These are phyloP conservation scores for Hoplodrina blanda DNA, from an alignment of 2,888 invertebrate species.

Conservation along the genomic window DNA sequence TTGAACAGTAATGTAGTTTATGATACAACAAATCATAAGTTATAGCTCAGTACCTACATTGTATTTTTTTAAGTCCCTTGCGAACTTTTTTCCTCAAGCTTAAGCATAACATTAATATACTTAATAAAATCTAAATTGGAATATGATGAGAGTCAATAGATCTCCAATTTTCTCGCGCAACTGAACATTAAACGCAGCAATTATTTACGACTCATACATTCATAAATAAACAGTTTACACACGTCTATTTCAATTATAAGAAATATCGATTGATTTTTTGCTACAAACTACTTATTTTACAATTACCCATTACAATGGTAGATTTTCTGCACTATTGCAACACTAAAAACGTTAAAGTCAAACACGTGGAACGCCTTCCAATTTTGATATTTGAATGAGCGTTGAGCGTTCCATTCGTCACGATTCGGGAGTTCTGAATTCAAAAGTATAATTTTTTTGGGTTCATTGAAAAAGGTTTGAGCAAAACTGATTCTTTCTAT, in stretches of 20 bases:
- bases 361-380: conserved; percentile 85
- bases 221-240: conserved; percentile 73
- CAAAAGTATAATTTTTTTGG: conserved; percentile 71
- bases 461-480: conserved; percentile 47
- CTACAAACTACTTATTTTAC: conserved; percentile 78
- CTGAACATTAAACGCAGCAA: conserved; percentile 66
- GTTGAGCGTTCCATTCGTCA: conserved; percentile 78
- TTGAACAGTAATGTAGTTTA: too few species aligned
- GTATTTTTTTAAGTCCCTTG: neutral
- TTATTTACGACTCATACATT: conserved; percentile 80
- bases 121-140: conserved; percentile 50
- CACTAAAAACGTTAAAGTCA: conserved; percentile 79
- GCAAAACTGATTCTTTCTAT: conserved; percentile 46
- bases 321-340: conserved; percentile 85
- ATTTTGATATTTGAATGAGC: conserved; percentile 79
- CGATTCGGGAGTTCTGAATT: conserved; percentile 79
- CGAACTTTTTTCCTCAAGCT: conserved; percentile 16
- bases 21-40: neutral
- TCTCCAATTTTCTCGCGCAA: conserved; percentile 61
- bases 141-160: conserved; percentile 61
- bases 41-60: neutral
- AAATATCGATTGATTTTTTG: conserved; percentile 73
- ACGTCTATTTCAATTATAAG: conserved; percentile 79
- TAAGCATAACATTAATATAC: conserved; percentile 19
- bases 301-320: conserved; percentile 78